phyloP scores from a whole-genome alignment of 1,140 invertebrate genomes.

The Palaemon carinicauda region DNA sequence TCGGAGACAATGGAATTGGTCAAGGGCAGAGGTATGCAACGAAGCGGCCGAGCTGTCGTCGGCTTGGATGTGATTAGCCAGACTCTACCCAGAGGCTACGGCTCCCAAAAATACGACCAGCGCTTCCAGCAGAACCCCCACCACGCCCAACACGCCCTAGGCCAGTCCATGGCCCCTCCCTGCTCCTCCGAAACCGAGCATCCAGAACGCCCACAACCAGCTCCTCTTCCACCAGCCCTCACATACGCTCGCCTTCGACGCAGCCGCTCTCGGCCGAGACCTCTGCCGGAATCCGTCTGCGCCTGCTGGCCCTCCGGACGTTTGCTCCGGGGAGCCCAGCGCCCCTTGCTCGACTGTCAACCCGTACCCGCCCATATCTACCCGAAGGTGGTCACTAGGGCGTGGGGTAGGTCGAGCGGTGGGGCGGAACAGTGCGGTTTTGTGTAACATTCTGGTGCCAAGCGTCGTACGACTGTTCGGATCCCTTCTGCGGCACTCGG shows the following conservation, averaged over 20 bases:
- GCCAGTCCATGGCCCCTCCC: not conserved
- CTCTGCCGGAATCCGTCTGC: constrained; percentile 22
- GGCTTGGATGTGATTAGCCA: constrained; percentile 43
- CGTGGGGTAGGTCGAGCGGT: too few species aligned
- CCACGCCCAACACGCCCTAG: not conserved
- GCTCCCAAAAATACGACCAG: not conserved
- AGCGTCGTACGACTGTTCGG: too few species aligned
- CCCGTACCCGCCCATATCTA: constrained; percentile 21
- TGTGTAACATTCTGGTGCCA: too few species aligned
- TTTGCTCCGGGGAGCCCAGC: not conserved
- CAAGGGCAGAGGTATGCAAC: not conserved
- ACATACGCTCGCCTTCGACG: too few species aligned
- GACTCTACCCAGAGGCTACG: constrained; percentile 34
- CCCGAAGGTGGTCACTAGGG: too few species aligned
- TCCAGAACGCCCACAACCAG: too few species aligned
- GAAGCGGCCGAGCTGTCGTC: constrained; percentile 40
- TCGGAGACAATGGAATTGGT: constrained; percentile 45
- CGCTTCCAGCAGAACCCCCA: not conserved
- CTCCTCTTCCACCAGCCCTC: too few species aligned
- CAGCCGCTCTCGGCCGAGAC: not conserved
- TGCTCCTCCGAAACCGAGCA: too few species aligned
- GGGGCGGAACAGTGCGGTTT: too few species aligned
- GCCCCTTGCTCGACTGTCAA: constrained; percentile 5
- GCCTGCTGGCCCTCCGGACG: constrained; percentile 24
- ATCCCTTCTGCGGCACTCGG: too few species aligned